A percentile compares a stretch with the other conserved stretches of the same genome.
These are phyloP conservation scores for Wasmannia auropunctata DNA, from an alignment of 1,140 invertebrate genomes.

Conservation along the genomic window DNA sequence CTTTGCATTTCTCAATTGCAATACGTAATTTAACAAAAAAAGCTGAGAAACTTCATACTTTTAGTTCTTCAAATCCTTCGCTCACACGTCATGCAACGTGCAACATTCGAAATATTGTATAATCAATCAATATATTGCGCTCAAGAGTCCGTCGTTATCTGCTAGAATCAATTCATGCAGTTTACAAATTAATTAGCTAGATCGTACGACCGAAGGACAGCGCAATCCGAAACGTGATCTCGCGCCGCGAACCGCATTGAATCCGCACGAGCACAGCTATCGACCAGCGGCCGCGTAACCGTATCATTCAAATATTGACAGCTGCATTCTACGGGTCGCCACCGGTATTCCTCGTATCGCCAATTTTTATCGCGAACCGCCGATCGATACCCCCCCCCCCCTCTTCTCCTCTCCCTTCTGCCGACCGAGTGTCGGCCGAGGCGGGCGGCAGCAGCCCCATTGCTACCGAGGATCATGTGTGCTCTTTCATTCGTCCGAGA, in stretches of 20 bases:
- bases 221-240: conserved; percentile 32
- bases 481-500: conserved; percentile 6
- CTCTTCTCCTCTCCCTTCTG: too few species aligned
- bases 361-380: conserved; percentile 48
- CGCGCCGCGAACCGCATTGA: conserved; percentile 25
- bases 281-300: conserved; percentile 41
- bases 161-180: neutral
- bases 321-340: conserved; percentile 50
- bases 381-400: conserved; percentile 53
- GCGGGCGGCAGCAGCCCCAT: neutral
- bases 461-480: conserved; percentile 36
- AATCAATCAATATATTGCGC: neutral
- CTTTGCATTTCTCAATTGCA: neutral
- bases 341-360: conserved; percentile 49
- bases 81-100: neutral
- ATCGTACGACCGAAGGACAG: neutral
- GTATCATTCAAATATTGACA: conserved; percentile 56
- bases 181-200: conserved; percentile 21
- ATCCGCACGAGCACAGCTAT: conserved; percentile 24
- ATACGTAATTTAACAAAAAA: neutral
- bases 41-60: neutral
- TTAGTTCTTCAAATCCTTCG: neutral
- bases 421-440: neutral
- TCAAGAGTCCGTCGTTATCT: neutral
- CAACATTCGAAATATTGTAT: neutral